These are phyloP conservation scores for Euphydryas editha DNA, from an alignment of 2,888 invertebrate genomes.

Conservation along the genomic window DNA sequence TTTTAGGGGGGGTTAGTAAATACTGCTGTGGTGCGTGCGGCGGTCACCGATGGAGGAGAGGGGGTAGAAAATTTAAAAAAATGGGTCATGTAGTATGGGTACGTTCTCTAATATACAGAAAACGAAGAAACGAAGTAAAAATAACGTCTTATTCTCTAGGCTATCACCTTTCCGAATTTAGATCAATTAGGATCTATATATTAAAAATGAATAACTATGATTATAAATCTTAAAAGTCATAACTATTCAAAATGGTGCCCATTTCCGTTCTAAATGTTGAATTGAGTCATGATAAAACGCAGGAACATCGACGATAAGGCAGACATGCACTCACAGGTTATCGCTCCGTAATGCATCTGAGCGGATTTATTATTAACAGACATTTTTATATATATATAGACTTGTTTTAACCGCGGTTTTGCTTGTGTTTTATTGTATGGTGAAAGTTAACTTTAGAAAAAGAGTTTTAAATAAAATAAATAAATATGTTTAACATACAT, in stretches of 20 bases:
- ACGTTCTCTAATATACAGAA: not conserved
- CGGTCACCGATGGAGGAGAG: no score
- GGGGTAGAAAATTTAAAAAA: no score
- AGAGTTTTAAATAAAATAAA: no score
- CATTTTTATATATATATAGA: not conserved
- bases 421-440: not conserved
- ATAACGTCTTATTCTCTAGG: no score
- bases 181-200: not conserved
- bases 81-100: no score
- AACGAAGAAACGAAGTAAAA: no score
- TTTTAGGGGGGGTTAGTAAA: no score
- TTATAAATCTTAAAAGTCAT: conserved; percentile 4
- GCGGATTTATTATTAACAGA: conserved; percentile 19
- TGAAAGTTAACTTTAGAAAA: no score
- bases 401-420: not conserved
- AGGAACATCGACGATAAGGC: conserved; percentile 41
- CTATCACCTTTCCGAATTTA: not conserved
- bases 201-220: not conserved
- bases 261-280: not conserved
- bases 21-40: no score
- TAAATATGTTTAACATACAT: no score
- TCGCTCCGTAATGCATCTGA: conserved; percentile 33
- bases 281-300: conserved; percentile 41
- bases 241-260: not conserved
- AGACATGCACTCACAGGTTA: conserved; percentile 42